Base-by-base conservation (phyloP, 2,797 vertebrate species). In the Catharus ustulatus region DNA sequence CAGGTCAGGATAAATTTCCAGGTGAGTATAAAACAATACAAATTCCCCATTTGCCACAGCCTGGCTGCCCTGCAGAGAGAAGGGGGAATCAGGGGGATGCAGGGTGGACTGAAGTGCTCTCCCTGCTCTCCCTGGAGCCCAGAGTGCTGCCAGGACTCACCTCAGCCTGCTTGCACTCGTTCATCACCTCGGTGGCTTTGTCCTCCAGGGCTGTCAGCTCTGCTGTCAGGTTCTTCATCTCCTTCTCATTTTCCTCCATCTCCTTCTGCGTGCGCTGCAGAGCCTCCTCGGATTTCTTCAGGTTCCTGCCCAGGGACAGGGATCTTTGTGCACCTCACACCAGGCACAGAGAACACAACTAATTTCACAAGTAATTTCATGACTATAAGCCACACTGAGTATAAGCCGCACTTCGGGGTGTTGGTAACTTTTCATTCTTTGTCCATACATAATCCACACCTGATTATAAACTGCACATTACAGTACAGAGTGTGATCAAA, bases 241-340 rank as follows among this genome's bases (percentile, higher is more conserved):
- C 95, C 90, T 98, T 98, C 68, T 98, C 97, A 2, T 98, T 99
- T 29, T 98, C 98, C 71, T 97, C 97, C 87, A 98, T 96, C 97
- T 99, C 99, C 30, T 87, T 95, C 97, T 99, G 98, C 4, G 98
- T 96, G 38, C 97, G 98, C 49, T 55, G 90, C 72, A 99, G 89
- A 17, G 98, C 95, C 48, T 99, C 99, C 96, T 99, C 97, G 4
- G 97, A 98, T 95, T 99, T 99, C 94, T 99, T 99, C 93, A 99
- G 97, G 97, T 99, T 99, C 91, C 99, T 99, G 95, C 78, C 90
- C 3, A 49, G 83, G 57, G 76, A 92, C 48, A 51, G 49, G 66
- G 64, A 64, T 13, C 26, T 69, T 29, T 74, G 32, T 7, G 48
- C 22, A 61, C 26, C 76, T 72, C 85, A 36, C 9, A 36, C 0